Conservation (phyloP, 2,797 vertebrate genomes). For the Poecilia wingei region DNA sequence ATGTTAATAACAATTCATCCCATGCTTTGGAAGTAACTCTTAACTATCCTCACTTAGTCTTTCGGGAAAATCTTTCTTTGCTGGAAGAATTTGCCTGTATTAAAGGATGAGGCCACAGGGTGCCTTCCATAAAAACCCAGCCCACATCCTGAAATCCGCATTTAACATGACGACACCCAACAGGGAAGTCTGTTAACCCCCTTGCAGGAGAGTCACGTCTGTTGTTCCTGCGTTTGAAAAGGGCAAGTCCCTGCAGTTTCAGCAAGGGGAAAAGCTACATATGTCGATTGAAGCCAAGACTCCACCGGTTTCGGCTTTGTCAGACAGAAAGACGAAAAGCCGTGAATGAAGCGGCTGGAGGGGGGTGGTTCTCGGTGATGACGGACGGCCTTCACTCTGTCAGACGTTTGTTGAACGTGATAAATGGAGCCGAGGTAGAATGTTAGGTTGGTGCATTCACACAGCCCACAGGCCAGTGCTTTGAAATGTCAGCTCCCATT, state of each 20-base stretch:
- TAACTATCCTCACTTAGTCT: conserved; percentile 14
- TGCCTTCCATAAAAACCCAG: conserved; percentile 35
- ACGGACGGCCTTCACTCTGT: conserved; percentile 81
- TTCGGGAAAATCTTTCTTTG: not conserved
- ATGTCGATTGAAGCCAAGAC: conserved; percentile 39
- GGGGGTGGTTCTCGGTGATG: conserved; percentile 62
- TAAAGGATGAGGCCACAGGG: conserved; percentile 34
- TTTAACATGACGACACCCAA: conserved; percentile 58
- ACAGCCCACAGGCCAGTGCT: conserved; percentile 57
- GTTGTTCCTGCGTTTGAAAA: conserved; percentile 72
- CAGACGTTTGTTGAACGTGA: conserved; percentile 77
- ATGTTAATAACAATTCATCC: not conserved
- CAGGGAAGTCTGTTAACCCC: conserved; percentile 68
- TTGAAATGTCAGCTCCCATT: conserved; percentile 80
- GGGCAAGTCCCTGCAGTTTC: conserved; percentile 53
- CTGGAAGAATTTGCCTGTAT: conserved; percentile 17
- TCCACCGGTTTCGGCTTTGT: conserved; percentile 39
- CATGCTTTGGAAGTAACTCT: not conserved
- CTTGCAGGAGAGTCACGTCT: conserved; percentile 72
- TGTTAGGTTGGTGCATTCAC: conserved; percentile 56
- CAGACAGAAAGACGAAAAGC: conserved; percentile 25
- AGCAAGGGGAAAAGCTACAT: conserved; percentile 35
- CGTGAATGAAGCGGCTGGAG: conserved; percentile 34
- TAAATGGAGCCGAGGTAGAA: conserved; percentile 76
- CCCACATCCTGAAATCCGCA: conserved; percentile 49